Evolutionary conservation across 2,797 vertebrate genomes (phyloP).

Genomic region (Anomalospiza imberbis): DNA sequence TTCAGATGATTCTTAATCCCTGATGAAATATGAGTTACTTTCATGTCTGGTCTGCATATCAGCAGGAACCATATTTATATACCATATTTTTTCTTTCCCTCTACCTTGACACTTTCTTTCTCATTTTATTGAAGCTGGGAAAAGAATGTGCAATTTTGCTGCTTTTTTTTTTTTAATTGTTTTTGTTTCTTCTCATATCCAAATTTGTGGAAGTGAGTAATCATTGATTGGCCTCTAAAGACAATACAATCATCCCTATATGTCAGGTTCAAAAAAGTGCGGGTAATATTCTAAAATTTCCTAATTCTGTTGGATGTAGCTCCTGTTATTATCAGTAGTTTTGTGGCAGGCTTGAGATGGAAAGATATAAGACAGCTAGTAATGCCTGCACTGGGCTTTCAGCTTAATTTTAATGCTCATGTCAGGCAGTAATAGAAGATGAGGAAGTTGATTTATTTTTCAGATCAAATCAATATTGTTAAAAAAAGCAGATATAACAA

Average conservation of each 20-base stretch:
- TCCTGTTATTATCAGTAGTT: background rate
- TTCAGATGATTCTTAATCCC: background rate
- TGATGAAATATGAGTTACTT: background rate
- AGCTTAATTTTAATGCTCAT: background rate
- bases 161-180: background rate
- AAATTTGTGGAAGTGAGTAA: background rate
- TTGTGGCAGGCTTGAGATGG: background rate
- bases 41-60: background rate
- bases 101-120: background rate
- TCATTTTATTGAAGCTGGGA: background rate
- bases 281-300: background rate
- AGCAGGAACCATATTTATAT: background rate
- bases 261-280: background rate
- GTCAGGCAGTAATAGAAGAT: background rate
- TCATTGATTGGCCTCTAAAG: background rate
- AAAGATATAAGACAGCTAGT: background rate
- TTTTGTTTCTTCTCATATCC: background rate
- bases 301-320: rapidly evolving
- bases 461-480: background rate
- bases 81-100: background rate
- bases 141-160: background rate
- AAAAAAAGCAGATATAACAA: background rate
- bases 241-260: background rate
- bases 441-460: background rate
- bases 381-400: background rate